Percentiles rank a stretch among this genome's conserved stretches.
Conservation (phyloP, 2,797 vertebrate species). For the Myotis findleyi region DNA sequence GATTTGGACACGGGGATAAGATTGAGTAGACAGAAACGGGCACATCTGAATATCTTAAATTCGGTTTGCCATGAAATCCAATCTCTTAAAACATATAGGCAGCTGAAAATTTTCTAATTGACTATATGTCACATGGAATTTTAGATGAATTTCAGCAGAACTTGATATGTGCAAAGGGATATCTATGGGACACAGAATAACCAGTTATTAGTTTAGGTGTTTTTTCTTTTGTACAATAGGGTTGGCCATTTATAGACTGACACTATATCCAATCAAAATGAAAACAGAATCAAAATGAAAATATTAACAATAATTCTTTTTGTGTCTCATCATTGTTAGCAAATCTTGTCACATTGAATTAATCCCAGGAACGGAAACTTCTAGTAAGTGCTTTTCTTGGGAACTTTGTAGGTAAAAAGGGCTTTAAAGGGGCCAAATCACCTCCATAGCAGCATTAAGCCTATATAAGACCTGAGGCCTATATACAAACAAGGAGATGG, state of each 20-base stretch:
- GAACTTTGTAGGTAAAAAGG: neutral
- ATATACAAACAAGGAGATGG: neutral
- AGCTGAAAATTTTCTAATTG: neutral
- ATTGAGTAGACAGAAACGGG: neutral
- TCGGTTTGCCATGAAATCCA: neutral
- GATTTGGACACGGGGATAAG: neutral
- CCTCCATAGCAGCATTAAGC: fast-evolving
- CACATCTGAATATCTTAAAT: neutral
- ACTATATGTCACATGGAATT: neutral
- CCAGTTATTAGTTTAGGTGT: neutral
- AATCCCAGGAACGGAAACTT: neutral
- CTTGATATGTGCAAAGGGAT: neutral
- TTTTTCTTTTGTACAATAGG: neutral
- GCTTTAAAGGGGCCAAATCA: neutral
- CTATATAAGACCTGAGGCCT: neutral
- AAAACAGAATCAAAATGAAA: conserved; percentile 14
- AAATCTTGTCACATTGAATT: neutral
- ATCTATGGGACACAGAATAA: neutral
- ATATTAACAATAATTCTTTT: neutral
- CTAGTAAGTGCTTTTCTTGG: neutral
- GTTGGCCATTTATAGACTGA: neutral
- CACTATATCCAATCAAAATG: neutral
- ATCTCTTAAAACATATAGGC: neutral
- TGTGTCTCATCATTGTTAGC: neutral
- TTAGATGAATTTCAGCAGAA: neutral